Conservation (phyloP, 2,888 invertebrate species). For the Noctua comes region DNA sequence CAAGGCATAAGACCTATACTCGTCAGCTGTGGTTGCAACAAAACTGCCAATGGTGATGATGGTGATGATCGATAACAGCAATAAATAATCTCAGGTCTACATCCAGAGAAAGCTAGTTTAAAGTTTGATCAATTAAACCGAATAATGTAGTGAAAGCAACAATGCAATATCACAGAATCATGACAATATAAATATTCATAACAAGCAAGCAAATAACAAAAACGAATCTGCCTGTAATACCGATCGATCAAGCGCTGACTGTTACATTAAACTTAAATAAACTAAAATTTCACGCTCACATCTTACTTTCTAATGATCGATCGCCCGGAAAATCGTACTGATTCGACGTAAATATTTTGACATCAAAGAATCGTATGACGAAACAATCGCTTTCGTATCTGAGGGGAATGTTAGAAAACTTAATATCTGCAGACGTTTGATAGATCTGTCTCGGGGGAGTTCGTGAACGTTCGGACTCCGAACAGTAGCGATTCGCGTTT, state of each 20-base stretch:
- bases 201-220: slow-evolving; percentile 57
- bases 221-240: slow-evolving; percentile 62
- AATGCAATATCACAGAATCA: slow-evolving; percentile 42
- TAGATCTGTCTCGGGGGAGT: slow-evolving; percentile 86
- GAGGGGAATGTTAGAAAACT: slow-evolving; percentile 81
- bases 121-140: background rate
- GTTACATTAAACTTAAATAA: slow-evolving; percentile 81
- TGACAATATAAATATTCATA: slow-evolving; percentile 53
- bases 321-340: slow-evolving; percentile 85
- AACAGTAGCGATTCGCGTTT: slow-evolving; percentile 78
- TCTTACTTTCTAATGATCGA: slow-evolving; percentile 86
- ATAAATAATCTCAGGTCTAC: background rate
- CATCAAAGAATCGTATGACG: slow-evolving; percentile 86
- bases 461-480: slow-evolving; percentile 60
- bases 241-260: slow-evolving; percentile 66
- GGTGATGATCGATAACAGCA: background rate
- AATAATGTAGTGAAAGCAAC: slow-evolving; percentile 35
- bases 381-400: slow-evolving; percentile 86
- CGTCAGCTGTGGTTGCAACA: background rate
- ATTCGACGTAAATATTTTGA: slow-evolving; percentile 89
- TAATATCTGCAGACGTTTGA: slow-evolving; percentile 85
- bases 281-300: slow-evolving; percentile 85
- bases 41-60: background rate
- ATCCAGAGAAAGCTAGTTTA: background rate
- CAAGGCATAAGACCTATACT: background rate